Conservation (phyloP, 2,113 vertebrate species). For the Chauna torquata region DNA sequence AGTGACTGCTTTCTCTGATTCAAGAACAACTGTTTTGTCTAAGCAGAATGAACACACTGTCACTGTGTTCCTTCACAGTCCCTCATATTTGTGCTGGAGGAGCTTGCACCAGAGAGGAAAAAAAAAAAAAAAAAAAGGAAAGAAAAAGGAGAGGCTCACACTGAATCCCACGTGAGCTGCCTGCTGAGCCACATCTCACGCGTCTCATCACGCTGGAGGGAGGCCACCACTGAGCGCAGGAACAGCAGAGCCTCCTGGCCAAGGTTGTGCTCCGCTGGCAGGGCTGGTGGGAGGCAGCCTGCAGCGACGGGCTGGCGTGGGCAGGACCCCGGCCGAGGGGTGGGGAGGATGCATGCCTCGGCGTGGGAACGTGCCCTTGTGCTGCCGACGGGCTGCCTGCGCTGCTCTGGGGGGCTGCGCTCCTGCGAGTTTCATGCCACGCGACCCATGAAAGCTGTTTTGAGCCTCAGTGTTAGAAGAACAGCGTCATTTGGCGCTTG, state of each 20-base stretch:
- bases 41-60: neutral
- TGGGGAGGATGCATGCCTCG: too few relatives aligned
- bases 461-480: neutral
- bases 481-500: neutral
- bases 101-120: neutral
- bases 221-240: neutral
- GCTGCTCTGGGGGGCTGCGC: neutral
- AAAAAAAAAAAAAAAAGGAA: neutral
- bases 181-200: neutral
- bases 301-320: neutral
- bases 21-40: neutral
- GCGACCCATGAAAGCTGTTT: neutral
- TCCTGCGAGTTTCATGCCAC: neutral
- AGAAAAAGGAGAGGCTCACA: neutral
- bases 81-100: neutral
- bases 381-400: neutral
- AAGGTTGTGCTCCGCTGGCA: neutral
- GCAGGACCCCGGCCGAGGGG: too few relatives aligned
- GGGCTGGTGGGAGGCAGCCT: neutral
- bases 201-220: neutral
- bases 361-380: neutral
- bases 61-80: neutral
- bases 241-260: neutral
- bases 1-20: neutral
- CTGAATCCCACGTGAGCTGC: neutral